Base-by-base conservation (phyloP, 1,140 invertebrate genomes). In the Drosophila eugracilis region DNA sequence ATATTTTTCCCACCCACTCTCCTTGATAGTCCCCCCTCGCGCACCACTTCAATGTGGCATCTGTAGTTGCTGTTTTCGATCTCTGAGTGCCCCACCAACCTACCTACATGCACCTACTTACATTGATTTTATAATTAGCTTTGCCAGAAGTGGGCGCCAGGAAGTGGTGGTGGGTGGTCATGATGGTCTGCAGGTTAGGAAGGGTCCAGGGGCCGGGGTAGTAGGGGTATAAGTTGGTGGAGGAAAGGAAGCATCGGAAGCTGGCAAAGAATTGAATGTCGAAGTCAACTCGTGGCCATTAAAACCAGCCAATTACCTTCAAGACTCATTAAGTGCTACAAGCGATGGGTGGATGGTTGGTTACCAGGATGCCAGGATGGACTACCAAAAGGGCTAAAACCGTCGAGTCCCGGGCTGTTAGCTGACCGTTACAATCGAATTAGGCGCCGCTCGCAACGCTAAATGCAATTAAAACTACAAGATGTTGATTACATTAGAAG, bases 391-490 rank as follows among this genome's bases (percentile, higher is more conserved):
- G 67, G 45, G 42, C 28, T 71, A 28, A 44, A 26, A 19, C 39
- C 42, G 42, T 14, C 14, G 14, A 19, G 28, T 24, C 19, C n/a
- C 19, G 63, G 71, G 63, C 55, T 75, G 80, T 67, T 59, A 58
- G 80, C 80, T 85, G 80, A 85, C 80, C 80, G 76, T 85, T 85
- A 85, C 80, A 85, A 85, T 85, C 80, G 80, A 85, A 85, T 85
- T 85, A 85, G 80, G 76, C 81, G 81, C 58, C 76, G 76, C 57
- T 86, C 80, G 81, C 76, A 85, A 73, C 76, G 80, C 63, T 86
- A 86, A 86, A 85, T 85, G 80, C 80, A 85, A 85, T 85, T 85
- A 85, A 85, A 85, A 85, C 81, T 85, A 73, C 72, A 85, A 86
- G 80, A 85, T 85, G 80, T 85, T 85, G 80, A 85, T 85, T 85